Evolutionary conservation across 2,113 vertebrate genomes (phyloP).

Genomic region (Numenius arquata): DNA sequence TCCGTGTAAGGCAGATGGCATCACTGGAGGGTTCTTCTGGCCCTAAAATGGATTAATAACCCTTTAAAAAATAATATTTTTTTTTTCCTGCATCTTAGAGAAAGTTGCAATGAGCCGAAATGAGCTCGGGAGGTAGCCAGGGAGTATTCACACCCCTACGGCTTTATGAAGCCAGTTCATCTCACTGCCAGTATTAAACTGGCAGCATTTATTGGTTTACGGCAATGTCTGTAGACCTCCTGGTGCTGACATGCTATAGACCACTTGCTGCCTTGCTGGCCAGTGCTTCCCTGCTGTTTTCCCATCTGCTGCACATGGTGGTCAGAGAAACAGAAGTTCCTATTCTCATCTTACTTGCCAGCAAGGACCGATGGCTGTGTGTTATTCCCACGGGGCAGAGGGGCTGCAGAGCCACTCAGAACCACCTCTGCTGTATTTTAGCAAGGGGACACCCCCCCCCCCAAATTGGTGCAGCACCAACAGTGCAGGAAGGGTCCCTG

Average conservation of each 20-base stretch:
- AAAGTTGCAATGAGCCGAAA: background rate
- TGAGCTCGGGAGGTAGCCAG: rapidly evolving
- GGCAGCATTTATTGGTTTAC: background rate
- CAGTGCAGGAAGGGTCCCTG: background rate
- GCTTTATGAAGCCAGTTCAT: background rate
- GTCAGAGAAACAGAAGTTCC: background rate
- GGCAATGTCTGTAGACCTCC: background rate
- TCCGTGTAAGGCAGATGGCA: background rate
- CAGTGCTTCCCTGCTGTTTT: background rate
- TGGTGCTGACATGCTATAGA: background rate
- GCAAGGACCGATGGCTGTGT: background rate
- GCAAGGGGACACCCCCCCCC: too few species aligned
- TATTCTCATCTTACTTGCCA: background rate
- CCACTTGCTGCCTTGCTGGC: slow-evolving; percentile 7
- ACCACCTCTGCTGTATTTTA: background rate
- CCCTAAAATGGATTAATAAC: background rate
- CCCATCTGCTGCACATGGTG: background rate
- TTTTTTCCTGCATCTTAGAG: background rate
- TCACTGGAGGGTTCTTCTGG: background rate
- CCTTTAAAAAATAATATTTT: background rate
- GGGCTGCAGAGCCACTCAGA: background rate
- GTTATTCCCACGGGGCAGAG: background rate
- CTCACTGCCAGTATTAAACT: background rate
- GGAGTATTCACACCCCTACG: background rate
- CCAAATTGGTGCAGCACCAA: background rate